Conservation (phyloP, 2,113 vertebrate species). For the Sakesphorus luctuosus region DNA sequence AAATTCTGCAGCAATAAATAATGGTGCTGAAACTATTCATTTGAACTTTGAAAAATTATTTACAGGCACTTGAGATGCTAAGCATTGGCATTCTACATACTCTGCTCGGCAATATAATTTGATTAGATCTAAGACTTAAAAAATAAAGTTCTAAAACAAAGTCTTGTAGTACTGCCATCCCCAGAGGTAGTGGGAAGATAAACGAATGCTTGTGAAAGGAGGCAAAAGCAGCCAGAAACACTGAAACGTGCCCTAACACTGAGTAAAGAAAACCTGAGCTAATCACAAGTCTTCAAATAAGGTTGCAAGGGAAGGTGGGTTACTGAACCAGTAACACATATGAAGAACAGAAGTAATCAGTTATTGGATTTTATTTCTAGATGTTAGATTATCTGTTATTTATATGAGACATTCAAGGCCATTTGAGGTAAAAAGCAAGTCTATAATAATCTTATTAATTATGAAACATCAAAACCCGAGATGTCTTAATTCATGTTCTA, state of each 20-base stretch:
- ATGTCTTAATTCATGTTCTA: conserved; percentile 1
- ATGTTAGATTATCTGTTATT: background rate
- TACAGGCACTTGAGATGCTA: background rate
- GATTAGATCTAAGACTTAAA: background rate
- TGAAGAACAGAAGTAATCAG: background rate
- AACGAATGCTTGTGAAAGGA: background rate
- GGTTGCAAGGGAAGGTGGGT: background rate
- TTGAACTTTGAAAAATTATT: conserved; percentile 40
- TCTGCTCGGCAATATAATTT: background rate
- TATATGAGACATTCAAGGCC: background rate
- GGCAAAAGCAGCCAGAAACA: background rate
- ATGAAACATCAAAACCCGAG: conserved; percentile 22
- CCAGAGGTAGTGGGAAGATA: background rate
- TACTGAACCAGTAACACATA: background rate
- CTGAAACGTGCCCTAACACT: background rate
- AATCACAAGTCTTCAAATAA: background rate
- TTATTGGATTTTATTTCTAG: background rate
- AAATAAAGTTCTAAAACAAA: conserved; percentile 2
- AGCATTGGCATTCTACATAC: background rate
- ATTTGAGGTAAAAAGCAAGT: conserved; percentile 13
- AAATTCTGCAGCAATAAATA: conserved; percentile 31
- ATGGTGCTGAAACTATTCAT: background rate
- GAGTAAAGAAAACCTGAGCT: background rate
- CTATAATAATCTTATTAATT: conserved; percentile 40
- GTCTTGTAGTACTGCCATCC: background rate